These are phyloP conservation scores for Calyptomena viridis DNA, from an alignment of 2,113 vertebrate species.

Conservation along the genomic window DNA sequence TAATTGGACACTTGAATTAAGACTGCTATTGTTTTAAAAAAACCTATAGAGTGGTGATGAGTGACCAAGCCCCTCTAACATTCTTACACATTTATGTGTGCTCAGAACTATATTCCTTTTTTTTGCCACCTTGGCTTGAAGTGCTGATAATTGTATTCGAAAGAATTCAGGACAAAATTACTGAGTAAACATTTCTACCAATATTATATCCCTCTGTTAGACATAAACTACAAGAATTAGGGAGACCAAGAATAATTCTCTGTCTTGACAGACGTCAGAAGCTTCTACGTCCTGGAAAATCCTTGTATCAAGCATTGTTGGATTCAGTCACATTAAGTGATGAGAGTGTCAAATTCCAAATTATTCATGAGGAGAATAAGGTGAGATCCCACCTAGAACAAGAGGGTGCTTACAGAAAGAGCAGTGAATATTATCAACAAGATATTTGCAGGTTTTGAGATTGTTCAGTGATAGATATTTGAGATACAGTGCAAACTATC, in stretches of 20 bases:
- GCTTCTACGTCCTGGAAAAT: slow-evolving; percentile 62
- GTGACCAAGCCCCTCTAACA: not conserved
- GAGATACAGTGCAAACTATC: not conserved
- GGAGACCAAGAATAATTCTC: not conserved
- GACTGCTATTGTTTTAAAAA: not conserved
- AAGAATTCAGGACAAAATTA: not conserved
- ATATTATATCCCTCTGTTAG: not conserved
- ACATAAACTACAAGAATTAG: not conserved
- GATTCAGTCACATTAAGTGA: slow-evolving; percentile 78
- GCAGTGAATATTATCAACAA: not conserved
- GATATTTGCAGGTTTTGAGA: not conserved
- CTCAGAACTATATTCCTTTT: not conserved
- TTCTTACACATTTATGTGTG: not conserved
- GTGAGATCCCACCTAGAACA: slow-evolving; percentile 40
- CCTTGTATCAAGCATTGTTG: slow-evolving; percentile 74
- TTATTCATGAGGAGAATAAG: slow-evolving; percentile 74
- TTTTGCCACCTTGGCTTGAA: not conserved
- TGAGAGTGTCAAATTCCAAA: slow-evolving; percentile 75
- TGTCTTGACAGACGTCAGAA: slow-evolving; percentile 81
- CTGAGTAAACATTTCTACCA: not conserved
- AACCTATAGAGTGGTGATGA: not conserved
- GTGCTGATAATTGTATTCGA: not conserved
- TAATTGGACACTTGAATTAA: not conserved
- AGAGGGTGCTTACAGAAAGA: not conserved
- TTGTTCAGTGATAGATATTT: not conserved